Conservation (phyloP, 2,113 vertebrate species). For the Pseudorhombus dupliciocellatus region DNA sequence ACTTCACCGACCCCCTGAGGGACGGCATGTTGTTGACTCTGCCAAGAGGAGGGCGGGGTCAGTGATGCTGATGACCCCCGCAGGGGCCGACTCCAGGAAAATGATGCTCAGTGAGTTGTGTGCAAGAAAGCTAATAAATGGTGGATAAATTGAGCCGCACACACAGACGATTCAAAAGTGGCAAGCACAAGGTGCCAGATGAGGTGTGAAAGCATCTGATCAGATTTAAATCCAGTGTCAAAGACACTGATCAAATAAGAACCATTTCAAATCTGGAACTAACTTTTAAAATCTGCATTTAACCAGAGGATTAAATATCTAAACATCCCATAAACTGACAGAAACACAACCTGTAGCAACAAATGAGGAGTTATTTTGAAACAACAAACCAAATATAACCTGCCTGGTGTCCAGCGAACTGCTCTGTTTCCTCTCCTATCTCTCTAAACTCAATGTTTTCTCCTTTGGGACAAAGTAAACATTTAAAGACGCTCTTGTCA, state of each 20-base stretch:
- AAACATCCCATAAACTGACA: too few species aligned
- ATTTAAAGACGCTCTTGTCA: too few species aligned
- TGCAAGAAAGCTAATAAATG: not conserved
- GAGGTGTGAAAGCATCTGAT: not conserved
- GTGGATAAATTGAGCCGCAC: not conserved
- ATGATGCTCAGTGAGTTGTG: too few species aligned
- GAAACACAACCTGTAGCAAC: too few species aligned
- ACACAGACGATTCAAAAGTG: too few species aligned
- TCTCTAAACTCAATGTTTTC: too few species aligned
- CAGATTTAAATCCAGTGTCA: not conserved
- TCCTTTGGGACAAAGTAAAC: too few species aligned
- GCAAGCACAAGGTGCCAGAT: too few species aligned
- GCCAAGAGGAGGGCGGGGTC: not conserved
- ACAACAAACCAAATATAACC: too few species aligned
- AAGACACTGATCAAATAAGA: not conserved
- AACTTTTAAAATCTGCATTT: not conserved
- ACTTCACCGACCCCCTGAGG: conserved; percentile 5
- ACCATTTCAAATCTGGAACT: not conserved
- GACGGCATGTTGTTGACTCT: not conserved
- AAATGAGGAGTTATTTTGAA: too few species aligned
- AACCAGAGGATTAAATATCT: not conserved
- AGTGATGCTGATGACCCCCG: not conserved
- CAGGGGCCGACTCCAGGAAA: not conserved
- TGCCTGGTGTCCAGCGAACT: too few species aligned
- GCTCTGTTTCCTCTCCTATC: too few species aligned